These are phyloP conservation scores for Phyllopteryx taeniolatus DNA, from an alignment of 2,113 vertebrate genomes.

Conservation along the genomic window DNA sequence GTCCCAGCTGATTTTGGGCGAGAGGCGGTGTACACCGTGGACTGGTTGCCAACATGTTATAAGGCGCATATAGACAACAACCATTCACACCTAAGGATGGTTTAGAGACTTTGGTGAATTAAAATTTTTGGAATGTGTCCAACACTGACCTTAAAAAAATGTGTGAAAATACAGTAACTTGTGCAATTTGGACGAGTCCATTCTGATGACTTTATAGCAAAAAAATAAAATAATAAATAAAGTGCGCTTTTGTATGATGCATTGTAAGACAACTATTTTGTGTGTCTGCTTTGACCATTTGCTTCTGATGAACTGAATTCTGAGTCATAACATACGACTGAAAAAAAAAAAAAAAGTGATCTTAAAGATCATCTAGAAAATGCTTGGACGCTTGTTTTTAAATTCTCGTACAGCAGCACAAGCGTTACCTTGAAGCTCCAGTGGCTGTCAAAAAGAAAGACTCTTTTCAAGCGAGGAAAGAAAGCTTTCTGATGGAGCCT, in stretches of 20 bases:
- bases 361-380: not conserved
- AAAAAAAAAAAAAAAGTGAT: not conserved
- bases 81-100: too few species aligned
- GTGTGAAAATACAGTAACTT: too few species aligned
- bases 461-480: constrained; percentile 67
- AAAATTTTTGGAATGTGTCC: too few species aligned
- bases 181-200: too few species aligned
- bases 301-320: not conserved
- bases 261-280: too few species aligned
- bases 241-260: not conserved
- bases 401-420: constrained; percentile 5
- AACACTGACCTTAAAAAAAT: not conserved
- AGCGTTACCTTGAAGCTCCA: constrained; percentile 65
- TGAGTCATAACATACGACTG: not conserved
- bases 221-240: too few species aligned
- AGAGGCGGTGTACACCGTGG: too few species aligned
- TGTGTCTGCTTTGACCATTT: not conserved
- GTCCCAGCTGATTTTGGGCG: too few species aligned
- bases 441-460: constrained; percentile 69
- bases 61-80: too few species aligned
- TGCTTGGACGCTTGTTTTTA: not conserved
- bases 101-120: not conserved
- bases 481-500: constrained; percentile 77
- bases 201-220: too few species aligned
- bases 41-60: too few species aligned